Evolutionary conservation across 2,888 invertebrate genomes (phyloP).

Genomic region (Lissocephala sabroskyi): DNA sequence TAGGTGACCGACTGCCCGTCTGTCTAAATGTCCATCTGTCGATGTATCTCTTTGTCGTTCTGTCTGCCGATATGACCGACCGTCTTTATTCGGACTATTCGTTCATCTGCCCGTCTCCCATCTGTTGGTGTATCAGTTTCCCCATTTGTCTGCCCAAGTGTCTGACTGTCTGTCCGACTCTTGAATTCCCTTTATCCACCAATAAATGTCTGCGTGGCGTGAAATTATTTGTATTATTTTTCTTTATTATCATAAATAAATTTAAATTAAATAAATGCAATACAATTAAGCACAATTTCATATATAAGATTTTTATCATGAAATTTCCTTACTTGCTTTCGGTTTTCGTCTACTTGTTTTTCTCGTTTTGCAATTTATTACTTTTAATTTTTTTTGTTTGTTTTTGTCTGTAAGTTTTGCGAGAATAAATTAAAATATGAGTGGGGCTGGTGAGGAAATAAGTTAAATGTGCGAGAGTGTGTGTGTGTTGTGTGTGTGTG

Average conservation of each 20-base stretch:
- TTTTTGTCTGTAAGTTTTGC: slow-evolving; percentile 21
- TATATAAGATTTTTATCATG: slow-evolving; percentile 43
- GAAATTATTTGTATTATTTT: slow-evolving; percentile 41
- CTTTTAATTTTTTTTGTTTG: slow-evolving; percentile 10
- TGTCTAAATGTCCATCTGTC: no score
- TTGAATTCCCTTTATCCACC: no score
- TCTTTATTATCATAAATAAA: slow-evolving; percentile 64
- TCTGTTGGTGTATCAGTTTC: no score
- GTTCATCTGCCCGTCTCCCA: no score
- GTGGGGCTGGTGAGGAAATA: slow-evolving; percentile 27
- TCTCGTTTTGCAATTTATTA: slow-evolving; percentile 5
- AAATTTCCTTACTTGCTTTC: slow-evolving; percentile 43
- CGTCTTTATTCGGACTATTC: no score
- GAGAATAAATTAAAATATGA: slow-evolving; percentile 49
- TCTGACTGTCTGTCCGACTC: no score
- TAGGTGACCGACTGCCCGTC: no score
- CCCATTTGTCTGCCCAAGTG: no score
- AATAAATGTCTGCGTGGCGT: no score
- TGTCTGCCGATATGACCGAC: no score
- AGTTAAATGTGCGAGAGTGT: slow-evolving; percentile 23
- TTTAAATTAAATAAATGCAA: slow-evolving; percentile 68
- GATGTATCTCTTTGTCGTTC: no score
- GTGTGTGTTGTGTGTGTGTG: slow-evolving; percentile 12
- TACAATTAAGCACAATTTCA: slow-evolving; percentile 68
- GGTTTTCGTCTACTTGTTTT: slow-evolving; percentile 25